These are phyloP conservation scores for Mycteria americana DNA, from an alignment of 2,797 vertebrate species.

Conservation along the genomic window DNA sequence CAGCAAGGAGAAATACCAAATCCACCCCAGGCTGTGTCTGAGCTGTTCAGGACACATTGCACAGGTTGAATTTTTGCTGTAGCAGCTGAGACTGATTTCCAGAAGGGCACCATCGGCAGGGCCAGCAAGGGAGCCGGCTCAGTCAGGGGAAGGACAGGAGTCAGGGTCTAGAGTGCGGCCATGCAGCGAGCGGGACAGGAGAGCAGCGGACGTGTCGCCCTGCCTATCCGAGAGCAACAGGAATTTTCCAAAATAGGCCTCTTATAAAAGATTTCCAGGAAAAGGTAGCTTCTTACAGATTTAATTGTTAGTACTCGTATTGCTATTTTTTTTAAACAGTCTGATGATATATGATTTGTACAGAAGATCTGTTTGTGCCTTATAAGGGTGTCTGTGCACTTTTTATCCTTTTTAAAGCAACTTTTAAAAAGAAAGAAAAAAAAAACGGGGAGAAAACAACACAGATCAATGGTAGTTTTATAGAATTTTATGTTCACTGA, in stretches of 20 bases:
- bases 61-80: background rate
- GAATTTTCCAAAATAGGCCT: constrained; percentile 39
- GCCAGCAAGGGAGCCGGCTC: background rate
- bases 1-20: background rate
- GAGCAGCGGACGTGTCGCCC: background rate
- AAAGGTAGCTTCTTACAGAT: constrained; percentile 55
- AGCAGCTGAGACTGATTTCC: background rate
- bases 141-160: background rate
- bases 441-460: background rate
- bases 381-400: constrained; percentile 82
- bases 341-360: constrained; percentile 64
- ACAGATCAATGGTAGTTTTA: constrained; percentile 63
- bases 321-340: constrained; percentile 66
- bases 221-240: background rate
- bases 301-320: constrained; percentile 62
- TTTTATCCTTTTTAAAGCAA: constrained; percentile 80
- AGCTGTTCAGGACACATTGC: background rate
- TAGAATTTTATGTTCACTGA: constrained; percentile 64
- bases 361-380: constrained; percentile 83
- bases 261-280: constrained; percentile 40
- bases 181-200: background rate
- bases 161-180: background rate
- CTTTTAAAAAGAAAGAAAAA: constrained; percentile 62
- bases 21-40: background rate
- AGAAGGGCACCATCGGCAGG: background rate